Evolutionary conservation across 2,888 invertebrate species (phyloP), one percentile per base, ranked within the genome.

Genomic region (Eilema griseolum): DNA sequence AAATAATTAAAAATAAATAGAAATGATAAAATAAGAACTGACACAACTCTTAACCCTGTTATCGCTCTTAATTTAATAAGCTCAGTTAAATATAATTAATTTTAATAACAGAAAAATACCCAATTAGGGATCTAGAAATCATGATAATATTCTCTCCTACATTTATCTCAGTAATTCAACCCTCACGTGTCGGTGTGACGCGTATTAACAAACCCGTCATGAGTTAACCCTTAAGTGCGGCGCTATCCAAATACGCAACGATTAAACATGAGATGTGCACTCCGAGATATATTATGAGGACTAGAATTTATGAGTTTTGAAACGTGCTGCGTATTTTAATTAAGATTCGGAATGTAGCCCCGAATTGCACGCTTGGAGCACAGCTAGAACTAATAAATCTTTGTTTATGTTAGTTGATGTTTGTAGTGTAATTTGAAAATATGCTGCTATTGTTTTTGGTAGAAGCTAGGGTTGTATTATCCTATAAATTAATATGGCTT

Each of bases 161-260:
- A 65, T 33, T 28, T 62, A 56, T 46, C 52, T 52, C 12, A 0
- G n/a, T n/a, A 14, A 46, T n/a, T 20, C 31, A 52, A 41, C 41
- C 59, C 60, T 59, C 33, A 20, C 33, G 28, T 20, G 66, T 57
- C 16, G 16, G 1, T 61, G 67, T 73, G 70, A 72, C 65, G 73
- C 75, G 79, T 81, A 86, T 86, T 85, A 83, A 76, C 81, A 80
- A 79, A 84, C 74, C 79, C 80, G 73, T 84, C 79, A 82, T 79
- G 77, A 60, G 62, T 69, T 83, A 78, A 78, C 85, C 77, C 74
- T 75, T 86, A 83, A 85, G 84, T 85, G 82, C 71, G 65, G 64
- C 68, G 65, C 73, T 72, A 75, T 75, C 78, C 72, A 74, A 76
- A 76, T 68, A 74, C 74, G 46, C 10, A 66, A 41, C 74, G 68